phyloP scores from a whole-genome alignment of 2,888 invertebrate genomes.

The Lissonota sp. region DNA sequence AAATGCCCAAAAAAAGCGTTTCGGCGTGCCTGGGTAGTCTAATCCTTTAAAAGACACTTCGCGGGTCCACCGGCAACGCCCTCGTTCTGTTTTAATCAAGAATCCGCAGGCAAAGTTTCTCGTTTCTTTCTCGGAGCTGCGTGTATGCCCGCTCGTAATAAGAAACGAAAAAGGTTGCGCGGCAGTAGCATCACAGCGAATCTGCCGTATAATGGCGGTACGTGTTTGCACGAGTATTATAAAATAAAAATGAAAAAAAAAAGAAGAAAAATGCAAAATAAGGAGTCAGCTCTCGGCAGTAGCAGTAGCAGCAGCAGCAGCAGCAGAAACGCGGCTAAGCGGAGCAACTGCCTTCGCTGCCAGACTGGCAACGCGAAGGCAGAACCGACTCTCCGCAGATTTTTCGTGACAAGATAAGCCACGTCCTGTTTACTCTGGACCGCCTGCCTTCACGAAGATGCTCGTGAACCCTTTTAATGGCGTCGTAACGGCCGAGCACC shows the following conservation, averaged over 20 bases:
- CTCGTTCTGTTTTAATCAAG: conserved; percentile 35
- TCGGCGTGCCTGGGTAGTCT: too few relatives aligned
- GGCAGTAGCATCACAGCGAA: conserved; percentile 42
- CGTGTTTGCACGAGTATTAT: conserved; percentile 73
- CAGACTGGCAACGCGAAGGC: conserved; percentile 66
- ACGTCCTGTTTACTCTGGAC: conserved; percentile 82
- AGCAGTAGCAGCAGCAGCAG: conserved; percentile 2
- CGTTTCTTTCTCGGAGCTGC: conserved; percentile 30
- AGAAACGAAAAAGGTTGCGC: conserved; percentile 59
- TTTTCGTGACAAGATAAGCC: conserved; percentile 84
- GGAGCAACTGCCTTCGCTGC: conserved; percentile 60
- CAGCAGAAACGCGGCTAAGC: conserved; percentile 53
- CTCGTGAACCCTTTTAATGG: conserved; percentile 83
- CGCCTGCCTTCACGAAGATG: conserved; percentile 80
- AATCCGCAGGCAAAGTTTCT: conserved; percentile 23
- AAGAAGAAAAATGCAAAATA: conserved; percentile 56
- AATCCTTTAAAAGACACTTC: too few relatives aligned
- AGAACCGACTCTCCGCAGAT: conserved; percentile 77
- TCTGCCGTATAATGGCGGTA: conserved; percentile 61
- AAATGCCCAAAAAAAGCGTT: too few relatives aligned
- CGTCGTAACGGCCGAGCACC: conserved; percentile 79
- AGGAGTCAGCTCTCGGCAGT: conserved; percentile 68
- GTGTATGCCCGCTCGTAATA: conserved; percentile 54
- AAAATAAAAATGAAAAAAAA: conserved; percentile 42
- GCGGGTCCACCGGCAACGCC: too few relatives aligned